Conservation (phyloP, 2,797 vertebrate species). For the Leptatherina wallacei region DNA sequence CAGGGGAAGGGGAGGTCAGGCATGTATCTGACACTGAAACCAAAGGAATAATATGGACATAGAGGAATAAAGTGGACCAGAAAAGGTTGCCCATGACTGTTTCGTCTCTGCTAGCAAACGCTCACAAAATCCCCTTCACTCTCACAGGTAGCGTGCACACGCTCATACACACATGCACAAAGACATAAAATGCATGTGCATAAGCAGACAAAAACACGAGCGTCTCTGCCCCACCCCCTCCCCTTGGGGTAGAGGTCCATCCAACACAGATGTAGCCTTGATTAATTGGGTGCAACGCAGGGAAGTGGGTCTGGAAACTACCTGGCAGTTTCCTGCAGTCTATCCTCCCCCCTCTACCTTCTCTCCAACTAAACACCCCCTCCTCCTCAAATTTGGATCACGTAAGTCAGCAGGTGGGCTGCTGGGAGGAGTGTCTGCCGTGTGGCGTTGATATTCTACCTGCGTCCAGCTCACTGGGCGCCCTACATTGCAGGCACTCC, state of each 20-base stretch:
- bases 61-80: conserved; percentile 37
- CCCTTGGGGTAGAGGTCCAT: conserved; percentile 76
- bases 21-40: conserved; percentile 39
- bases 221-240: conserved; percentile 53
- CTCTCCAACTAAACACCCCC: conserved; percentile 42
- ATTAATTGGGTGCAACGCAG: conserved; percentile 87
- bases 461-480: conserved; percentile 84
- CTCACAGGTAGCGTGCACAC: conserved; percentile 51
- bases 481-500: conserved; percentile 88
- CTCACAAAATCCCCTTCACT: conserved; percentile 42
- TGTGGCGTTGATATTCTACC: conserved; percentile 87
- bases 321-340: conserved; percentile 85
- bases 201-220: conserved; percentile 60
- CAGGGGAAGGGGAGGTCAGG: conserved; percentile 15
- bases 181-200: conserved; percentile 38
- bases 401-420: conserved; percentile 86
- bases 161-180: conserved; percentile 14
- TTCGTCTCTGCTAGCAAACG: conserved; percentile 34
- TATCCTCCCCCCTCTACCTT: conserved; percentile 57
- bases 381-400: conserved; percentile 78
- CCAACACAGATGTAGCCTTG: conserved; percentile 86
- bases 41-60: conserved; percentile 39
- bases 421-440: conserved; percentile 81
- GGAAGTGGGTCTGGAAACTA: conserved; percentile 89
- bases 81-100: conserved; percentile 43